Base-by-base conservation (phyloP, 2,797 vertebrate species). In the Peromyscus attwateri region DNA sequence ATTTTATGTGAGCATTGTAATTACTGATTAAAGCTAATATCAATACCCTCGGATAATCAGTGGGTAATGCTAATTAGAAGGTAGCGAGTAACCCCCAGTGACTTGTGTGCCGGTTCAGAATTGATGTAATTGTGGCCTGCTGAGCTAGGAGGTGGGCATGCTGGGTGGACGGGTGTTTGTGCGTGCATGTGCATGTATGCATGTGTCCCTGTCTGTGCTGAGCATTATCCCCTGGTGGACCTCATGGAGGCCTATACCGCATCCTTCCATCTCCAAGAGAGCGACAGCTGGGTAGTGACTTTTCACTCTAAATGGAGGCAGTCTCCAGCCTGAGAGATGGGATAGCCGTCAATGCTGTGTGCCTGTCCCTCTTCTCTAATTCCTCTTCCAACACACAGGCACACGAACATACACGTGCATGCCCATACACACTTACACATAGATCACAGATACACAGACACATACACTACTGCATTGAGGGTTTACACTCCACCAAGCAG, bases 1-100 rank as follows among this genome's bases (percentile, higher is more conserved):
- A 96, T 96, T 97, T 97, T 94, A 96, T 96, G 96, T 89, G 89
- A 93, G 93, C 89, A 93, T 96, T 96, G 14, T 95, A 98, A 97
- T 97, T 96, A 95, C 93, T 55, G 84, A 96, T 97, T 97, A 97
- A 95, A 82, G 91, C 91, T 94, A 90, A 43, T 97, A 97, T 97
- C 97, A 97, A 66, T 96, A 94, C 94, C 83, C 37, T 89, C 23
- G 34, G 95, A 95, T 96, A 97, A 94, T 97, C 94, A 97, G 94
- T 29, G 55, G 27, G 34, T 82, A 80, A 88, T 75, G 64, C 60
- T 93, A 96, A 97, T 97, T 97, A 94, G 96, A 92, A 93, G 89
- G 95, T 66, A 52, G 70, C 0, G 16, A 92, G 77, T 70, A 62
- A 55, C 87, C 88, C 94, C 87, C 17, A 4, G 3, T n/a, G 93